phyloP scores from a whole-genome alignment of 2,113 vertebrate genomes.

The Laticauda colubrina region DNA sequence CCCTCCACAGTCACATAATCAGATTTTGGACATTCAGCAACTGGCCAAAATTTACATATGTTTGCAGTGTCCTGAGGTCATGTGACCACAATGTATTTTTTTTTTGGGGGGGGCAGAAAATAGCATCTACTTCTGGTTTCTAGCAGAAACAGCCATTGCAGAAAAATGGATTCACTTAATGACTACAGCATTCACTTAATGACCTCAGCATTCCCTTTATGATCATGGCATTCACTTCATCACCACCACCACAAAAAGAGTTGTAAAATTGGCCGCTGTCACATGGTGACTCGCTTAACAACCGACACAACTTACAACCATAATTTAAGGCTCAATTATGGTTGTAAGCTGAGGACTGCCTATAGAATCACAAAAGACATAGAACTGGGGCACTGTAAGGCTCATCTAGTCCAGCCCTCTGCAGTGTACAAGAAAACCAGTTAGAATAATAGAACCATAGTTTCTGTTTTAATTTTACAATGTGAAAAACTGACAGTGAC shows the following conservation, averaged over 20 bases:
- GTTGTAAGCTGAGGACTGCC: neutral
- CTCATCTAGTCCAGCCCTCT: neutral
- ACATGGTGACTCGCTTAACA: neutral
- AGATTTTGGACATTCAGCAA: neutral
- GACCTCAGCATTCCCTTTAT: neutral
- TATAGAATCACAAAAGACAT: neutral
- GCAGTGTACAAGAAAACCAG: neutral
- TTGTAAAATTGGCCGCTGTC: neutral
- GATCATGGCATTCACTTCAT: neutral
- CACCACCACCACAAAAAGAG: neutral
- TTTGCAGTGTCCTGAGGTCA: neutral
- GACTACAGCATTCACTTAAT: neutral
- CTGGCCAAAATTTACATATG: neutral
- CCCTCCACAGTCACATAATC: neutral
- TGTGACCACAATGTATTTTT: neutral
- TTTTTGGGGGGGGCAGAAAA: neutral
- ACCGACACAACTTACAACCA: neutral
- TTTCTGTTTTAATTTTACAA: neutral
- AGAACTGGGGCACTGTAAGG: neutral
- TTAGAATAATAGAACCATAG: neutral
- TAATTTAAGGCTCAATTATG: neutral
- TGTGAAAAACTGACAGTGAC: neutral
- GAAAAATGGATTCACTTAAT: neutral
- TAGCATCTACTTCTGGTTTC: neutral
- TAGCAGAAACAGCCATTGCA: neutral